Evolutionary conservation across 2,888 invertebrate species (phyloP).

Genomic region (Drepana falcataria): DNA sequence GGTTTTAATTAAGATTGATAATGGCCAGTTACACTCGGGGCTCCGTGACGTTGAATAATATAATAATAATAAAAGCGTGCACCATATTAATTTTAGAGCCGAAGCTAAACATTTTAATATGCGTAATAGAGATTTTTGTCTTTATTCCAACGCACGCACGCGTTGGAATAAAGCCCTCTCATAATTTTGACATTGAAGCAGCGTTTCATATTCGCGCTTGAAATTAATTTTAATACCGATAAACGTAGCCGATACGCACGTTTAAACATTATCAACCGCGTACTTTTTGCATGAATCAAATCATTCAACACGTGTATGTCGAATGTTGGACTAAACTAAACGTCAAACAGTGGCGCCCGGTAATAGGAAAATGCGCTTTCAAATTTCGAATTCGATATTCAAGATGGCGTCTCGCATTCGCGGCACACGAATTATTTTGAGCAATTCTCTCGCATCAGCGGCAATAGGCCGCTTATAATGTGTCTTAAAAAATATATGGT

Average conservation of each 20-base stretch:
- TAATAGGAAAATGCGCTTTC: constrained; percentile 34
- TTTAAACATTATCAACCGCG: not conserved
- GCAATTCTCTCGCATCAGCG: constrained; percentile 48
- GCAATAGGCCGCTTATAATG: too few relatives aligned
- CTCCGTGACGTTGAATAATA: constrained; percentile 39
- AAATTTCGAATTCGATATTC: constrained; percentile 46
- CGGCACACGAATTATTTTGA: constrained; percentile 59
- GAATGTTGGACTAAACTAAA: constrained; percentile 27
- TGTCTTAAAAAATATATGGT: too few relatives aligned
- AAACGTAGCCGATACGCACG: not conserved
- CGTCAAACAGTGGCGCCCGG: constrained; percentile 35
- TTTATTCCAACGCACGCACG: constrained; percentile 31
- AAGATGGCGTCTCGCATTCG: constrained; percentile 47
- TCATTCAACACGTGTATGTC: constrained; percentile 7
- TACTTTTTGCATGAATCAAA: not conserved
- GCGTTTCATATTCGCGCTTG: constrained; percentile 12
- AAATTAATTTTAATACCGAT: constrained; percentile 6
- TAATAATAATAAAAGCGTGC: constrained; percentile 35
- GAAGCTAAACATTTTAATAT: constrained; percentile 38
- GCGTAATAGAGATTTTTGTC: constrained; percentile 31
- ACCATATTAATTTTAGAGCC: constrained; percentile 31
- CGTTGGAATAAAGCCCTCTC: too few relatives aligned
- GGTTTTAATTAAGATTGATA: too few relatives aligned
- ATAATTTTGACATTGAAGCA: constrained; percentile 28
- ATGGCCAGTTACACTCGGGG: constrained; percentile 38